phyloP scores from a whole-genome alignment of 2,888 invertebrate species.

The Corythucha ciliata region DNA sequence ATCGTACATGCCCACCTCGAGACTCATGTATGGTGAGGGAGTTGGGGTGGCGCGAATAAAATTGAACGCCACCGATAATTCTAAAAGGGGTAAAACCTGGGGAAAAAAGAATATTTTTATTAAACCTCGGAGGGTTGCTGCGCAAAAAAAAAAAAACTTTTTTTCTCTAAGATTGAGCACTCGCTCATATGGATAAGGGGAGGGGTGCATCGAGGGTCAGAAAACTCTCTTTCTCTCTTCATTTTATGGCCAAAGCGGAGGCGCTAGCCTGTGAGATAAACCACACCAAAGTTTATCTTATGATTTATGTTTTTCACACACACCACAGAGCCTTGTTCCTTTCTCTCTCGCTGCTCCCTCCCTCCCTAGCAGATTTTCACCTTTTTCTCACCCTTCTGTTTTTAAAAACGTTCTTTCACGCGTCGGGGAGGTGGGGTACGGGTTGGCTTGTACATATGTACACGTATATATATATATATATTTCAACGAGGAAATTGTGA shows the following conservation, averaged over 20 bases:
- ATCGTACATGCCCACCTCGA: conserved; percentile 62
- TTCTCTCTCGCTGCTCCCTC: background rate
- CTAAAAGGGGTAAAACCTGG: too few relatives aligned
- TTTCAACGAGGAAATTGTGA: too few relatives aligned
- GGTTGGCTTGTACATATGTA: too few relatives aligned
- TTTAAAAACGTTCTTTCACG: too few relatives aligned
- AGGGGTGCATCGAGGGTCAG: background rate
- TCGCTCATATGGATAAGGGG: background rate
- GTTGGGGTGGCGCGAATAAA: too few relatives aligned
- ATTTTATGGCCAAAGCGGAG: conserved; percentile 2
- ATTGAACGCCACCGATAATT: too few relatives aligned
- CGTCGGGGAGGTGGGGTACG: too few relatives aligned
- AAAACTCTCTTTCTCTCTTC: background rate
- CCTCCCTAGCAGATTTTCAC: background rate
- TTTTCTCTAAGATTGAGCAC: background rate
- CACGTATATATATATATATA: too few relatives aligned
- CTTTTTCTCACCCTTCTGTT: background rate
- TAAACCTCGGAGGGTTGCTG: background rate
- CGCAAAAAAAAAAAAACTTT: background rate
- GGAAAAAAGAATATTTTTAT: too few relatives aligned
- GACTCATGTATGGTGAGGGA: conserved; percentile 21
- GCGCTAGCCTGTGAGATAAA: conserved; percentile 6
- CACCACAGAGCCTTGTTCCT: background rate
- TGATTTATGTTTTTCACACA: too few relatives aligned
- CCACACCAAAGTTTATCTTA: conserved; percentile 3